Percentiles rank a stretch among this genome's conserved stretches.
Evolutionary conservation across 2,888 invertebrate genomes (phyloP).

Genomic region (Morinoia aosen): DNA sequence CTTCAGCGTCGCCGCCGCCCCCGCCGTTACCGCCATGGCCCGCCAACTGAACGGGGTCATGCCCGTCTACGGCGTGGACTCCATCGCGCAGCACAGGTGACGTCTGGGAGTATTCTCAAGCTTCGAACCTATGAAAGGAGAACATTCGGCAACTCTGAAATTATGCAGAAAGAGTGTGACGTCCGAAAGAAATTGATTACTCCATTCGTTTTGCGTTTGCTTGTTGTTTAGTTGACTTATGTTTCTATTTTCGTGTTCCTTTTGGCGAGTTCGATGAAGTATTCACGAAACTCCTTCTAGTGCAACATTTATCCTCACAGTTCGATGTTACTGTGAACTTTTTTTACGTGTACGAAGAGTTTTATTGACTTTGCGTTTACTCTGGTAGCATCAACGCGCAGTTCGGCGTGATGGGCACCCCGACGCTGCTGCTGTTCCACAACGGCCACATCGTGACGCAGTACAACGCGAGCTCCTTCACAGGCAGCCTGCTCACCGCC

Average conservation of each 20-base stretch:
- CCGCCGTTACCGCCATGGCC: conserved; percentile 66
- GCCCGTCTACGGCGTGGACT: conserved; percentile 66
- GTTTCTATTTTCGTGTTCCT: no score
- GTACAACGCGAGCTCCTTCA: conserved; percentile 65
- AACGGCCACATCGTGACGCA: conserved; percentile 63
- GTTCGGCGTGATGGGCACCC: conserved; percentile 67
- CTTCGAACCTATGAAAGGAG: background rate
- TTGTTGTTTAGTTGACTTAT: no score
- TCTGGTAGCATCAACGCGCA: conserved; percentile 65
- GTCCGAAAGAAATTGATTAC: no score
- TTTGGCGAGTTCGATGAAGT: no score
- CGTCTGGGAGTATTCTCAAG: background rate
- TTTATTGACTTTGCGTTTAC: background rate
- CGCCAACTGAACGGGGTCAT: conserved; percentile 60
- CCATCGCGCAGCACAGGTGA: conserved; percentile 66
- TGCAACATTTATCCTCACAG: no score
- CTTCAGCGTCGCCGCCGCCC: conserved; percentile 63
- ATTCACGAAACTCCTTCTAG: no score
- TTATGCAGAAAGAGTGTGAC: background rate
- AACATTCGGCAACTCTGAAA: background rate
- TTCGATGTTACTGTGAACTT: background rate
- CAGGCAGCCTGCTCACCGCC: conserved; percentile 58
- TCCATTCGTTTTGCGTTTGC: no score
- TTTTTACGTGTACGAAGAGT: background rate
- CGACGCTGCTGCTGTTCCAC: conserved; percentile 65